These are phyloP conservation scores for Papilio machaon DNA, from an alignment of 1,140 invertebrate genomes.

Conservation along the genomic window DNA sequence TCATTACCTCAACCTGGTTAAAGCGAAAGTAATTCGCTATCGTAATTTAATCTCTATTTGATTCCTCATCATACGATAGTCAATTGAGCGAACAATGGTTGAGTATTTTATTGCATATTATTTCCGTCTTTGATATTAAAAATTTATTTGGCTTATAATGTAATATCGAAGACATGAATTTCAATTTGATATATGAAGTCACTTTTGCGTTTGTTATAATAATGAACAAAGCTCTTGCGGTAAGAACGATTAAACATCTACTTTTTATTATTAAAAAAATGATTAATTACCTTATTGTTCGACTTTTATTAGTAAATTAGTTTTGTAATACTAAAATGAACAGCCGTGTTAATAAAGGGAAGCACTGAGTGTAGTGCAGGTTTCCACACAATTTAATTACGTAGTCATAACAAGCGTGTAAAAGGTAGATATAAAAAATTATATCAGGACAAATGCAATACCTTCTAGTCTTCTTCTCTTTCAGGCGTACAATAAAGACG, in stretches of 20 bases:
- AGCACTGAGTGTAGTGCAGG: no score
- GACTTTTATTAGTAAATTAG: no score
- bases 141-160: conserved; percentile 47
- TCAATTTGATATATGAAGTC: conserved; percentile 62
- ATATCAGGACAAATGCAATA: no score
- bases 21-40: not conserved
- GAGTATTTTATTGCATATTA: conserved; percentile 52
- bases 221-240: conserved; percentile 50
- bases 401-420: no score
- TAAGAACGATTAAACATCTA: conserved; percentile 44
- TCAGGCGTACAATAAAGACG: conserved; percentile 64
- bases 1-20: not conserved
- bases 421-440: no score
- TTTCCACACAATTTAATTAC: no score
- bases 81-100: conserved; percentile 54
- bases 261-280: not conserved
- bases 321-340: not conserved
- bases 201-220: conserved; percentile 47
- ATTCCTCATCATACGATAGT: conserved; percentile 44
- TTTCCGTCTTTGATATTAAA: conserved; percentile 45
- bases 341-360: no score
- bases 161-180: conserved; percentile 60
- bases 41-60: conserved; percentile 17
- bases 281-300: no score
- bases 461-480: conserved; percentile 37